Evolutionary conservation across 2,888 invertebrate species (phyloP), one percentile per base, ranked within the genome.

Genomic region (Chloroclysta siterata): DNA sequence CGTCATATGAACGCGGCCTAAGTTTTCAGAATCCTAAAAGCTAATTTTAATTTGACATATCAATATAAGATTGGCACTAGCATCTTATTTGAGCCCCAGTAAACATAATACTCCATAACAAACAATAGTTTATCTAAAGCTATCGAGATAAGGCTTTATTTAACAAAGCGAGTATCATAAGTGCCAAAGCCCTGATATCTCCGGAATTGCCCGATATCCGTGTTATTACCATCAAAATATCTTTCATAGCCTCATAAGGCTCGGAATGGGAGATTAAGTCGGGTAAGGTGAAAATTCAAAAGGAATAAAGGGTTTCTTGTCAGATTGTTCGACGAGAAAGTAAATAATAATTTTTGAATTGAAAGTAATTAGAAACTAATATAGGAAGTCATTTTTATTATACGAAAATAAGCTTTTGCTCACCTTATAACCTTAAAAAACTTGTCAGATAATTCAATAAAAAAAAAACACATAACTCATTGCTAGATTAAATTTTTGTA

Each of bases 161-260:
- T 58, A 14, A 17, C 14, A 53, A 22, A 22, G 36, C 50, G 4
- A 13, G 39, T 46, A 13, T 50, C 13, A 13, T 29, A 41, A 56
- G 48, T 54, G 59, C 39, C 63, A 54, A 48, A 47, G 36, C 36
- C 17, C 14, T 51, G 55, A 15, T 44, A 48, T 46, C 36, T 48
- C 41, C 14, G 47, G 52, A 54, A 66, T 64, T 52, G 56, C 61
- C 57, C 53, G 51, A 69, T 67, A 67, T 64, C 60, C 62, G 41
- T 60, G 62, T 66, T 66, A 69, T 66, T 57, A 53, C 69, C 53
- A 59, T 54, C 60, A 60, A 63, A 62, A 65, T 66, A 65, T 60
- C 52, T 62, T 65, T 66, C 55, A 60, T 50, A 60, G 57, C 47
- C 57, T 60, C 61, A 61, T 60, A 64, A 62, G 64, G 56, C 56